Percentiles rank a stretch among this genome's conserved stretches.
Evolutionary conservation across 2,888 invertebrate genomes (phyloP).

Genomic region (Calephelis perditalis): DNA sequence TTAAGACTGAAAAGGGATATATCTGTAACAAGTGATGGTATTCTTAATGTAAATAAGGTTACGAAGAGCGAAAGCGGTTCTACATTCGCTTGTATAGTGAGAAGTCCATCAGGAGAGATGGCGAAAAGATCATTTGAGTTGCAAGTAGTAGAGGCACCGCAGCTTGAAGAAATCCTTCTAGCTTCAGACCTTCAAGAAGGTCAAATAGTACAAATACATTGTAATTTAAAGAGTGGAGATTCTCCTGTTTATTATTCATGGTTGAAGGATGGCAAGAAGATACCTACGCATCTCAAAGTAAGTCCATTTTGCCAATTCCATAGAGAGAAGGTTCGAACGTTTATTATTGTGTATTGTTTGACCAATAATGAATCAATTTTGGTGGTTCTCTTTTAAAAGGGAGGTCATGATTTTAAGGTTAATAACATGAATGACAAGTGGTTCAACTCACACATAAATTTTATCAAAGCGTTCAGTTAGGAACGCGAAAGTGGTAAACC

Average conservation of each 20-base stretch:
- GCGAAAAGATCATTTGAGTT: constrained; percentile 85
- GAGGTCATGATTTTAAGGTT: too few species aligned
- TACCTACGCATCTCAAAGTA: constrained; percentile 81
- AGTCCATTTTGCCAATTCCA: constrained; percentile 16
- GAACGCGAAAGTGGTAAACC: too few species aligned
- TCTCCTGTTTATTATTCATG: constrained; percentile 84
- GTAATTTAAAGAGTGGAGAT: constrained; percentile 85
- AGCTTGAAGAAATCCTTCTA: constrained; percentile 89
- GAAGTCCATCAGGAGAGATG: constrained; percentile 86
- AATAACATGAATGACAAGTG: too few species aligned
- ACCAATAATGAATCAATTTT: too few species aligned
- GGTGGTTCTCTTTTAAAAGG: too few species aligned
- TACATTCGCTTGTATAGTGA: constrained; percentile 87
- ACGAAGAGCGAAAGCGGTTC: constrained; percentile 84
- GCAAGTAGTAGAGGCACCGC: constrained; percentile 85
- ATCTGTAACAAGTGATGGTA: constrained; percentile 62
- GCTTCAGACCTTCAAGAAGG: constrained; percentile 89
- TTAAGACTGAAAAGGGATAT: constrained; percentile 62
- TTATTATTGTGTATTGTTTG: too few species aligned
- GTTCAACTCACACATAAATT: too few species aligned
- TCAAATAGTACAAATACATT: constrained; percentile 90
- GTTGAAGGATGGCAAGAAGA: constrained; percentile 82
- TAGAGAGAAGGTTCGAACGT: too few species aligned
- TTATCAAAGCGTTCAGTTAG: too few species aligned
- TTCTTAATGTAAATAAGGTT: constrained; percentile 79